Conservation (phyloP, 2,797 vertebrate species). For the Mionectes olivaceus region DNA sequence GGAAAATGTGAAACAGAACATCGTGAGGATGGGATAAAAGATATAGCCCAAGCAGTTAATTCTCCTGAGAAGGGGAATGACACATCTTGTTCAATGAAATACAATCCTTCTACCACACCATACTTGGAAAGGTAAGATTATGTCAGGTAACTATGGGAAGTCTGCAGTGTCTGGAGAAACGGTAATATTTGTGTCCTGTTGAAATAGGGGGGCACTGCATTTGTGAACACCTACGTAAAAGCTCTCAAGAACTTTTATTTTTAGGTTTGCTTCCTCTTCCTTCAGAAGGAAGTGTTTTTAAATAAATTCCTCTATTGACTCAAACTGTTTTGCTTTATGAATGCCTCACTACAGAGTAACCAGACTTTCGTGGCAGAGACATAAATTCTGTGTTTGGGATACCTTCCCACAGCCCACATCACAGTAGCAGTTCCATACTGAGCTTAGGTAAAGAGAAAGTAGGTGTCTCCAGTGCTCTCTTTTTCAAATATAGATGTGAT, state of each 20-base stretch:
- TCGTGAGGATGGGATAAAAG: background rate
- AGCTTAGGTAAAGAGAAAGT: background rate
- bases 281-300: background rate
- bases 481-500: background rate
- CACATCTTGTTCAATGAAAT: slow-evolving; percentile 80
- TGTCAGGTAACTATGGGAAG: background rate
- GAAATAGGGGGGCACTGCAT: background rate
- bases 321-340: background rate
- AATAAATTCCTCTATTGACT: background rate
- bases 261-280: background rate
- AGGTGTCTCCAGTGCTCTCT: background rate
- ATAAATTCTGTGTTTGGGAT: background rate
- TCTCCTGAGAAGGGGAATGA: slow-evolving; percentile 65
- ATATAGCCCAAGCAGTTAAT: background rate
- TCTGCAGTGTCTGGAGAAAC: background rate
- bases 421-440: background rate
- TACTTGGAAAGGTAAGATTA: slow-evolving; percentile 85
- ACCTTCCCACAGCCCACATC: background rate
- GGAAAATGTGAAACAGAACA: background rate
- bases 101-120: slow-evolving; percentile 84
- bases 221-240: background rate
- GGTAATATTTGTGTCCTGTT: background rate
- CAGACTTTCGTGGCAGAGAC: background rate
- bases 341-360: background rate
- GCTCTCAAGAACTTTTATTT: background rate